These are phyloP conservation scores for Liopterus haemorrhoidalis DNA, from an alignment of 2,888 invertebrate species.

Conservation along the genomic window DNA sequence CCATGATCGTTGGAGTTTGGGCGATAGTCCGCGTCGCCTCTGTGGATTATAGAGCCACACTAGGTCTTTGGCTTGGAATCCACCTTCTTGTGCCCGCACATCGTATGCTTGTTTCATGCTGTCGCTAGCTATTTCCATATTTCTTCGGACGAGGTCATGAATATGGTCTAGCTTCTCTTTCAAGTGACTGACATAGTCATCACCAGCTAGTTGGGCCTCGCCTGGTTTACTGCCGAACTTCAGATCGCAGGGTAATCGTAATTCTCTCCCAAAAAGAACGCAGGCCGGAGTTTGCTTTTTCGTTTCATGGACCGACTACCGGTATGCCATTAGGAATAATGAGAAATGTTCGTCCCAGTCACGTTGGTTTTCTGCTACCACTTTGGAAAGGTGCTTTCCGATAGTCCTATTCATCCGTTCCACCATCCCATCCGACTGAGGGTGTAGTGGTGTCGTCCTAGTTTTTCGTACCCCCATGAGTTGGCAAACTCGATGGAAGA, in stretches of 20 bases:
- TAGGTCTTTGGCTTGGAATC: neutral
- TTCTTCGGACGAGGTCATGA: too few species aligned
- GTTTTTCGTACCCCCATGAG: constrained; percentile 31
- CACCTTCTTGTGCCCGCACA: constrained; percentile 1
- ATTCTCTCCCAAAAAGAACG: too few species aligned
- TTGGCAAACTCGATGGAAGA: too few species aligned
- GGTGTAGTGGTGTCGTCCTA: constrained; percentile 25
- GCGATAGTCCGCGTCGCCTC: neutral
- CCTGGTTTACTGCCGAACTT: too few species aligned
- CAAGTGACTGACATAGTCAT: too few species aligned
- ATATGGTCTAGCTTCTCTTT: too few species aligned
- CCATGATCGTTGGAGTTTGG: constrained; percentile 1
- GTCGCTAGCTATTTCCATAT: too few species aligned
- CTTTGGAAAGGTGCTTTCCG: constrained; percentile 5
- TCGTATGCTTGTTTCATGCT: constrained; percentile 7
- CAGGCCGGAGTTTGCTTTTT: neutral
- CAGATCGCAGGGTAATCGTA: too few species aligned
- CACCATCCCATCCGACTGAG: constrained; percentile 10
- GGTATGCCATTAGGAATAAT: constrained; percentile 8
- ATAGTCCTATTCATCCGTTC: constrained; percentile 10
- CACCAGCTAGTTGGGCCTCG: too few species aligned
- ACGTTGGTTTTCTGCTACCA: constrained; percentile 5
- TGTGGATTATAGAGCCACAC: constrained; percentile 4
- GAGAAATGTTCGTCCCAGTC: constrained; percentile 5
- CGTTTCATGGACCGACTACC: constrained; percentile 1